Base-by-base conservation (phyloP, 2,888 invertebrate species). In the Synergus laeviventris region DNA sequence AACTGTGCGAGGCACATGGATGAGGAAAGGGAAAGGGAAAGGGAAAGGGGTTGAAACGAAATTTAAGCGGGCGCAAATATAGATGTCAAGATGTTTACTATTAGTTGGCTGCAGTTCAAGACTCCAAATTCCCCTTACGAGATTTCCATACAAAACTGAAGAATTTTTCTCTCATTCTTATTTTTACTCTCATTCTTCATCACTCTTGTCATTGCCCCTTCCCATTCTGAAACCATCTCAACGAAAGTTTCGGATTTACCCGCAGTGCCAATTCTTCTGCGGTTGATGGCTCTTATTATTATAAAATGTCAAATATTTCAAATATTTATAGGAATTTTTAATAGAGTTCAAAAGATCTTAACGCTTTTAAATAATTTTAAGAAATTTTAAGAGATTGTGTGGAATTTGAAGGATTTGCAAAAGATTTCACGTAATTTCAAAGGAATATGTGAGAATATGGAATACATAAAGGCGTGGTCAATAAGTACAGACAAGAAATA, bases 81-180 rank as follows among this genome's bases (percentile, higher is more conserved):
- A 87, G 85, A 89, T 87, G 86, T 88, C 87, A 88, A 89, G 88
- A 88, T 89, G 87, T 89, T 90, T 86, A 86, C 87, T 85, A 87
- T 88, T 86, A 87, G 86, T 86, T 89, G 89, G 89, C 86, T 76
- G 70, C 74, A 61, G 76, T 85, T 89, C 89, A 89, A 86, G 74
- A 83, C 78, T 70, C 36, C 1, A 70, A 70, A 70, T 80, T 80
- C 76, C 77, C 81, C 81, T 76, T 77, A 77, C 78, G 81, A 84
- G 84, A 87, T 87, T 87, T 86, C 85, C 85, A 85, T 87, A 84
- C 80, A 79, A 81, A 81, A 78, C 75, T 77, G 81, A 80, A 78
- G 79, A 80, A 78, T 78, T 82, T 80, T 78, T 74, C 66, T 73
- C 62, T 18, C 31, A 59, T 73, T 77, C 77, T 74, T 73, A 61